Evolutionary conservation across 2,113 vertebrate genomes (phyloP).

Genomic region (Girardinichthys multiradiatus): DNA sequence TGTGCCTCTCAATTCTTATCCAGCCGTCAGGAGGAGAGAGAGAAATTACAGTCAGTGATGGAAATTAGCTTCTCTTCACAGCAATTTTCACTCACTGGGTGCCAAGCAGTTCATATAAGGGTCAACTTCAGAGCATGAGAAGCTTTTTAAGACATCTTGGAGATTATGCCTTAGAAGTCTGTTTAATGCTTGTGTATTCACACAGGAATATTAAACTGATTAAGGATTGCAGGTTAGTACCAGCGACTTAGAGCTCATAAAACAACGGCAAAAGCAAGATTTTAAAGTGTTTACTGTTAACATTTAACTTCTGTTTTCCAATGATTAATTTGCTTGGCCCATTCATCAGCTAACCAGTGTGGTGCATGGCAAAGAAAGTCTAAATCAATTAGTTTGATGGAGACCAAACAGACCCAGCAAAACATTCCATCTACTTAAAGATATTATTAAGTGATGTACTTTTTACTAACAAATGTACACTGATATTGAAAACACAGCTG

Average conservation of each 20-base stretch:
- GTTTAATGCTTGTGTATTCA: neutral
- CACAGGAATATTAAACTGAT: neutral
- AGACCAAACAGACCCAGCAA: no score
- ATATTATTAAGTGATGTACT: no score
- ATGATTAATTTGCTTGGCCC: no score
- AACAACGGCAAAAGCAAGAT: no score
- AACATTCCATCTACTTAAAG: no score
- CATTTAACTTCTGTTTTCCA: neutral
- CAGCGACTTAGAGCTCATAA: neutral
- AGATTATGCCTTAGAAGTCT: neutral
- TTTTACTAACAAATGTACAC: no score
- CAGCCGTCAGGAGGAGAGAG: constrained; percentile 32
- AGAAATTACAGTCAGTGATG: constrained; percentile 39
- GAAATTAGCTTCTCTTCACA: constrained; percentile 38
- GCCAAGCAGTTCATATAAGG: neutral
- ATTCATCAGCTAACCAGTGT: no score
- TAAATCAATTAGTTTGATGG: no score
- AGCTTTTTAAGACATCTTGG: neutral
- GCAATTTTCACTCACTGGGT: constrained; percentile 14
- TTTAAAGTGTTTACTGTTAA: neutral
- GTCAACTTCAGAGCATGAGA: neutral
- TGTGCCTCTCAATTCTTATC: constrained; percentile 32
- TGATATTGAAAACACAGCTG: no score
- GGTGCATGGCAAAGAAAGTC: no score
- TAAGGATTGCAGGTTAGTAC: neutral